Base-by-base conservation (phyloP, 1,140 invertebrate genomes). In the Drosophila baimaii region DNA sequence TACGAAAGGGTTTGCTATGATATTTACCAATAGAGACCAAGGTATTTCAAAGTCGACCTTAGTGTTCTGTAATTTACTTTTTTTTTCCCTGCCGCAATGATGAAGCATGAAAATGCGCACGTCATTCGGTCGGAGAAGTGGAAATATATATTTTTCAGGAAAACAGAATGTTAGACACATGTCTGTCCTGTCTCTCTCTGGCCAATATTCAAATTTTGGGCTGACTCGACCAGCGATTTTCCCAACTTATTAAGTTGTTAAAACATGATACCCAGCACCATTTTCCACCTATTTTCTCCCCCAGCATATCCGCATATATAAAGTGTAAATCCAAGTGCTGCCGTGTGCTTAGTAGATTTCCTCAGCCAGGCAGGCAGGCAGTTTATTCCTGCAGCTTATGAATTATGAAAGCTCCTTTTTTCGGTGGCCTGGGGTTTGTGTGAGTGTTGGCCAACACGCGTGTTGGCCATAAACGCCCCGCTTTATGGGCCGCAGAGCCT, bases 381-480 rank as follows among this genome's bases (percentile, higher is more conserved):
- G 52, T 70, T 57, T 64, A 61, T 66, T 41, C 56, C 54, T 58
- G 49, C 61, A 47, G 76, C 83, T 86, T 77, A 86, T 86, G 84
- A 86, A 89, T 83, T 86, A 86, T 86, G 80, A 86, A 86, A 80
- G 66, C 83, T 82, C 29, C 37, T 54, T 49, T 73, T 76, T 77
- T 59, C 21, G 62, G 52, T 44, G 23, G 55, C 31, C 12, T 17
- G 39, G 57, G 39, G 33, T 19, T 25, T 47, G 35, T 59, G 78
- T 59, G 73, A 77, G 77, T 64, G 66, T 58, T 69, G 58, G 78
- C 74, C 78, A 54, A 23, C 51, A 82, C 82, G 82, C 82, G 83
- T 86, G 83, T 88, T 82, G 83, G 83, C 79, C 82, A 88, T 86
- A 86, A 86, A 86, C 76, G 84, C 72, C 79, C 57, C 75, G 79